phyloP scores from a whole-genome alignment of 2,888 invertebrate species.

The Mesoligia furuncula region DNA sequence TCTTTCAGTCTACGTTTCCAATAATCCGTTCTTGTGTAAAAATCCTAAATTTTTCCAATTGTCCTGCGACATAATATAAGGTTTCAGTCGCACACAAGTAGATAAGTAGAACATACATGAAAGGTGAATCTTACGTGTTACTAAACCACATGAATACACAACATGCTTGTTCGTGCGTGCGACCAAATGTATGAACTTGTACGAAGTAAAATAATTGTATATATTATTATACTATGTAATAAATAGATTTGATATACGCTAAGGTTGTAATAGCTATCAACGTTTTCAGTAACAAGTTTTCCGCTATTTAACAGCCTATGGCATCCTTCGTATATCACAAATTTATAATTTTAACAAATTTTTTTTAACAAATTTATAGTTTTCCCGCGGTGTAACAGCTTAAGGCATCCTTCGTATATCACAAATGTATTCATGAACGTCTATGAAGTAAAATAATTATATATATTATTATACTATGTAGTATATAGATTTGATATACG shows the following conservation, averaged over 20 bases:
- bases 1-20: not conserved
- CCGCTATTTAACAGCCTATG: not conserved
- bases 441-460: not conserved
- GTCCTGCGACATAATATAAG: conserved; percentile 1
- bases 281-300: no score
- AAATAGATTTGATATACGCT: not conserved
- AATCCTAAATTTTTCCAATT: conserved; percentile 3
- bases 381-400: no score
- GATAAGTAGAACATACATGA: not conserved
- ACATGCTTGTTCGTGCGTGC: not conserved
- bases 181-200: not conserved
- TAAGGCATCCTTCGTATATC: no score
- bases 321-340: conserved; percentile 9
- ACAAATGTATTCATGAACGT: not conserved
- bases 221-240: not conserved
- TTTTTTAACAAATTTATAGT: no score
- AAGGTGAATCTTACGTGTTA: not conserved
- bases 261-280: not conserved
- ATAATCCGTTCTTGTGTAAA: not conserved
- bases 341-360: no score
- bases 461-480: not conserved
- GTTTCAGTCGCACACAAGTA: not conserved
- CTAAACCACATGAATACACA: not conserved
- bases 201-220: not conserved
- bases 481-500: not conserved